Percentiles rank a stretch among this genome's conserved stretches.
phyloP scores from a whole-genome alignment of 2,888 invertebrate genomes.

The Frankliniella fusca region DNA sequence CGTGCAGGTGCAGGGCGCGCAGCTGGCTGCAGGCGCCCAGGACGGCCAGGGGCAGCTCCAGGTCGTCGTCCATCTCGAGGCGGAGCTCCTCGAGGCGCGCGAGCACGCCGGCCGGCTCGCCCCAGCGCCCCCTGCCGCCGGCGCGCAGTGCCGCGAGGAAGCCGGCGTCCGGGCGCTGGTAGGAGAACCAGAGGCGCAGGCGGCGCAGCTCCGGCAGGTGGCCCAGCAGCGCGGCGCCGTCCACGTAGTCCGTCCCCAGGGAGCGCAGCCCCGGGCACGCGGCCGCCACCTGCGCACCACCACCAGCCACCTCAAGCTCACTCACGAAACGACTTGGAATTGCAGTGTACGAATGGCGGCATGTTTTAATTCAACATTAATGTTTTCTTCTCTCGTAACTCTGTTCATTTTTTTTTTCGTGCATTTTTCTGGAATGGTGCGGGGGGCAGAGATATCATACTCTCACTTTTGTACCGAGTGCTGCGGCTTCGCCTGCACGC shows the following conservation, averaged over 20 bases:
- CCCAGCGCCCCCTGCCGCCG: not conserved
- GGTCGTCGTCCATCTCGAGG: not conserved
- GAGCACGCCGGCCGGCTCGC: not conserved
- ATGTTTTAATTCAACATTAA: too few relatives aligned
- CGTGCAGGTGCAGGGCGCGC: not conserved
- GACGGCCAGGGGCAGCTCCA: not conserved
- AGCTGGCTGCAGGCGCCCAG: not conserved
- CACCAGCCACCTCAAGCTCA: too few relatives aligned
- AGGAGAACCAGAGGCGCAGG: not conserved
- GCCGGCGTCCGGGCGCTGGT: not conserved
- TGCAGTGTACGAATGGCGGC: too few relatives aligned
- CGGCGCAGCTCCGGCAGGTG: not conserved
- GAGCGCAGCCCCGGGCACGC: not conserved
- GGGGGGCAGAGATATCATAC: too few relatives aligned
- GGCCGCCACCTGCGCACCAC: not conserved
- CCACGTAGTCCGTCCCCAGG: not conserved
- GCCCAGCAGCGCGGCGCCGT: not conserved
- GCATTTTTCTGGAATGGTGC: too few relatives aligned
- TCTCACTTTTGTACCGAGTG: too few relatives aligned
- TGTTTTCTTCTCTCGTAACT: too few relatives aligned
- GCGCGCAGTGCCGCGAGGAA: not conserved
- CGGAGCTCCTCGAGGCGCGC: not conserved
- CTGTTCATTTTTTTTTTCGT: too few relatives aligned
- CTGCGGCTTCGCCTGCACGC: too few relatives aligned
- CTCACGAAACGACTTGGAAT: too few relatives aligned